Percentiles rank a stretch among this genome's conserved stretches.
Evolutionary conservation across 2,888 invertebrate species (phyloP).

Genomic region (Napeogenes inachia): DNA sequence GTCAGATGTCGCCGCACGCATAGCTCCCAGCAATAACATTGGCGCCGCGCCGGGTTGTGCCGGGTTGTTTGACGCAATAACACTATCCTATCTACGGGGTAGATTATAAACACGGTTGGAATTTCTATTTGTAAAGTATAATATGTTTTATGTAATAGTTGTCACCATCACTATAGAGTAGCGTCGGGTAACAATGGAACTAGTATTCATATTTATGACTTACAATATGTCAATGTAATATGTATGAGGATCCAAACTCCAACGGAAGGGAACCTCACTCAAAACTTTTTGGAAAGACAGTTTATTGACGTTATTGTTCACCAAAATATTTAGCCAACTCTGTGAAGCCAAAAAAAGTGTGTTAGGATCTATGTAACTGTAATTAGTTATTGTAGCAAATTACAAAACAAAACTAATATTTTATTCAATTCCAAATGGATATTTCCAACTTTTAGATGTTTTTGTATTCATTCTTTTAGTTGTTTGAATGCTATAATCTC

Average conservation of each 20-base stretch:
- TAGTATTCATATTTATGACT: background rate
- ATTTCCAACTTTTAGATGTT: too few relatives aligned
- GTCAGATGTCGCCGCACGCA: slow-evolving; percentile 52
- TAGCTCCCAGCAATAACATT: slow-evolving; percentile 34
- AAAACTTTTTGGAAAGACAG: slow-evolving; percentile 14
- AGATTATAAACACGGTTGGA: background rate
- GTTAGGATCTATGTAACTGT: background rate
- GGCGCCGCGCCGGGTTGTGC: slow-evolving; percentile 19
- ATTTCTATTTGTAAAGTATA: background rate
- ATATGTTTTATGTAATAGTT: too few relatives aligned
- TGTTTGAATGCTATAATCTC: too few relatives aligned
- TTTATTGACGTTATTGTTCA: slow-evolving; percentile 13
- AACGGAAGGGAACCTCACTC: slow-evolving; percentile 7
- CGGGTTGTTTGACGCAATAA: slow-evolving; percentile 11
- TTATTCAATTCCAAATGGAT: too few relatives aligned
- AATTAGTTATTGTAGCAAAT: too few relatives aligned
- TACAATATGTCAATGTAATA: slow-evolving; percentile 5
- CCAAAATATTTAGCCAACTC: slow-evolving; percentile 12
- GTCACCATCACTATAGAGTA: too few relatives aligned
- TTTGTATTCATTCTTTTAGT: too few relatives aligned
- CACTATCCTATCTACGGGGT: background rate
- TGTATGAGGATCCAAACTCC: slow-evolving; percentile 4
- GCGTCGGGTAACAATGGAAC: background rate
- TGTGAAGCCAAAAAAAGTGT: background rate
- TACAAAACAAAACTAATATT: too few relatives aligned